phyloP scores from a whole-genome alignment of 2,113 vertebrate genomes.

The Trichechus manatus region DNA sequence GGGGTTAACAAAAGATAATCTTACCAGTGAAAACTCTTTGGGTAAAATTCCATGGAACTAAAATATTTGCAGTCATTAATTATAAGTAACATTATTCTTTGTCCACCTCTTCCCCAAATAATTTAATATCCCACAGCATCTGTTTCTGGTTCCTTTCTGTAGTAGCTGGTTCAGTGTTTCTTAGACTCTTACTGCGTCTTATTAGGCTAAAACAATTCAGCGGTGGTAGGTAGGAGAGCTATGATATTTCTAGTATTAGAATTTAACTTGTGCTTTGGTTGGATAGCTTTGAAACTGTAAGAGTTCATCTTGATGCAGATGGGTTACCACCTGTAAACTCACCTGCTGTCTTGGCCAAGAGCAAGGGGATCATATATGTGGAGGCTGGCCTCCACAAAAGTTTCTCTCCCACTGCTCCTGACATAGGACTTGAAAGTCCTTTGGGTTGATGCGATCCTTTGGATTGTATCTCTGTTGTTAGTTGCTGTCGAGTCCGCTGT shows the following conservation, averaged over 20 bases:
- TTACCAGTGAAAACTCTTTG: not conserved
- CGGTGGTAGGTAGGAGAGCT: not conserved
- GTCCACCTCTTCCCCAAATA: not conserved
- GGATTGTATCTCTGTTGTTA: not conserved
- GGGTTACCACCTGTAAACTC: not conserved
- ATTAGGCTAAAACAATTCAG: not conserved
- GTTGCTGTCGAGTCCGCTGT: not conserved
- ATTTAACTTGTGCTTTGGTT: not conserved
- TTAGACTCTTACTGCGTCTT: not conserved
- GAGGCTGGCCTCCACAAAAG: accelerated
- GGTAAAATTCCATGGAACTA: not conserved
- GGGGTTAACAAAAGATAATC: not conserved
- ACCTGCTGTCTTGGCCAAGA: not conserved
- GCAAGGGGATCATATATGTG: accelerated
- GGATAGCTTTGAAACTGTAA: not conserved
- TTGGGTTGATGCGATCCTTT: not conserved
- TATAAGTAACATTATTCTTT: not conserved
- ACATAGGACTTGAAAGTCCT: accelerated
- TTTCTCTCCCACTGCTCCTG: not conserved
- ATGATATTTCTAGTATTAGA: not conserved
- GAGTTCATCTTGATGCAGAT: not conserved
- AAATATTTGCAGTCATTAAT: not conserved
- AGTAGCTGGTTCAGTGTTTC: not conserved
- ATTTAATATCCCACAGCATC: not conserved
- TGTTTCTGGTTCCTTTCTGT: constrained; percentile 20